A percentile compares a stretch with the other conserved stretches of the same genome.
phyloP scores from a whole-genome alignment of 2,797 vertebrate genomes.

The Phataginus tetradactyla region DNA sequence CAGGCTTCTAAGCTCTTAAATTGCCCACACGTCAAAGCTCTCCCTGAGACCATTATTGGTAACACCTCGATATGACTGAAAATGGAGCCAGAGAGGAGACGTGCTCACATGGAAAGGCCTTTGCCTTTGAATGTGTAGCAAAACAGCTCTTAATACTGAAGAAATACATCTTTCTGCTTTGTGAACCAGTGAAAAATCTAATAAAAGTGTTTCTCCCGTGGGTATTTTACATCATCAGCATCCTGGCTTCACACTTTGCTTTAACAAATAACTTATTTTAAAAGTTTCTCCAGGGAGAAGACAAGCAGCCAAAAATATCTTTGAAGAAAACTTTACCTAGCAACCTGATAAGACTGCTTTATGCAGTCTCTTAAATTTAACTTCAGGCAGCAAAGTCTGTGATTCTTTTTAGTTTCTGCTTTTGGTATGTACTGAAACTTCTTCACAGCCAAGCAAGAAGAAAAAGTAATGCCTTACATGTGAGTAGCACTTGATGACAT shows the following conservation, averaged over 20 bases:
- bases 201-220: constrained; percentile 73
- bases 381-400: background rate
- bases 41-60: constrained; percentile 65
- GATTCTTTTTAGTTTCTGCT: constrained; percentile 45
- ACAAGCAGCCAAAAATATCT: constrained; percentile 73
- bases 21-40: constrained; percentile 62
- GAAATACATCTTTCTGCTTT: constrained; percentile 64
- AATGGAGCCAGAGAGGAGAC: constrained; percentile 63
- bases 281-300: constrained; percentile 74
- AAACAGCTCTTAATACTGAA: constrained; percentile 54
- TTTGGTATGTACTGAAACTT: background rate
- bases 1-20: constrained; percentile 72
- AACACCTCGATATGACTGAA: constrained; percentile 77
- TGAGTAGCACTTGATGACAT: background rate
- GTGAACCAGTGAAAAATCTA: constrained; percentile 70
- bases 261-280: constrained; percentile 77
- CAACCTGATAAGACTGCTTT: constrained; percentile 54
- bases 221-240: constrained; percentile 74
- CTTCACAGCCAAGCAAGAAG: constrained; percentile 9
- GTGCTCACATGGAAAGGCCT: background rate
- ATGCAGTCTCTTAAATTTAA: constrained; percentile 58
- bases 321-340: constrained; percentile 72
- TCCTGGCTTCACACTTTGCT: constrained; percentile 65
- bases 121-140: constrained; percentile 25
- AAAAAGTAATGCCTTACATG: background rate